A percentile compares a stretch with the other conserved stretches of the same genome.
These are phyloP conservation scores for Leptopilina drosophilae DNA, from an alignment of 2,888 invertebrate species.

Conservation along the genomic window DNA sequence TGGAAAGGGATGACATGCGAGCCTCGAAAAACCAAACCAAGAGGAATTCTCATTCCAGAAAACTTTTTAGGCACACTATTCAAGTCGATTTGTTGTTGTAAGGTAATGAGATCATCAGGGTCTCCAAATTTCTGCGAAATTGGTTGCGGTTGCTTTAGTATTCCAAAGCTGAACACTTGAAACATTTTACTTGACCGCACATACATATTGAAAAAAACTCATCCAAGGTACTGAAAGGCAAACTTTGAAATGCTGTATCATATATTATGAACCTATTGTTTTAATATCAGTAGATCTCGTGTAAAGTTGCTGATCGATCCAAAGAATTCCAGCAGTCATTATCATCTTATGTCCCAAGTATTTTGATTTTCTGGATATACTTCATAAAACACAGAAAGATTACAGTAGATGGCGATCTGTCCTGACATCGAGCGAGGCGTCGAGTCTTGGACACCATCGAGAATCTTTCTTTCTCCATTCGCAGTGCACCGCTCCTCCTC, in stretches of 20 bases:
- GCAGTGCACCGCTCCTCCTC: constrained; percentile 47
- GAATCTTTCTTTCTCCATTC: constrained; percentile 54
- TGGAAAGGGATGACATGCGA: constrained; percentile 65
- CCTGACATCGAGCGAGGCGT: constrained; percentile 43
- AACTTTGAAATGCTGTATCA: constrained; percentile 6
- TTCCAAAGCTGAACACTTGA: neutral
- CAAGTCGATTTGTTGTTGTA: constrained; percentile 19
- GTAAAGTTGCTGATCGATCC: constrained; percentile 37
- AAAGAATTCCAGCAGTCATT: constrained; percentile 46
- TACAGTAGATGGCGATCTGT: constrained; percentile 53
- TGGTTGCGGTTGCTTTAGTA: constrained; percentile 50
- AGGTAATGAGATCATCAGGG: constrained; percentile 54
- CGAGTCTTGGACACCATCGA: constrained; percentile 52
- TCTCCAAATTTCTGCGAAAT: constrained; percentile 54
- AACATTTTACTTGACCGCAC: neutral
- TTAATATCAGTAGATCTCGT: constrained; percentile 42
- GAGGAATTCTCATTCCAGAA: constrained; percentile 60
- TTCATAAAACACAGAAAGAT: constrained; percentile 16
- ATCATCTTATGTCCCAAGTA: constrained; percentile 19
- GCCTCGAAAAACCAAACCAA: constrained; percentile 71
- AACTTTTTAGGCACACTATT: constrained; percentile 46
- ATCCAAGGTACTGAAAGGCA: neutral
- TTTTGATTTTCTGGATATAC: constrained; percentile 24
- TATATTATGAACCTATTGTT: neutral
- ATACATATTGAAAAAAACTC: neutral